Conservation (phyloP, 2,797 vertebrate species). For the Morelia viridis region DNA sequence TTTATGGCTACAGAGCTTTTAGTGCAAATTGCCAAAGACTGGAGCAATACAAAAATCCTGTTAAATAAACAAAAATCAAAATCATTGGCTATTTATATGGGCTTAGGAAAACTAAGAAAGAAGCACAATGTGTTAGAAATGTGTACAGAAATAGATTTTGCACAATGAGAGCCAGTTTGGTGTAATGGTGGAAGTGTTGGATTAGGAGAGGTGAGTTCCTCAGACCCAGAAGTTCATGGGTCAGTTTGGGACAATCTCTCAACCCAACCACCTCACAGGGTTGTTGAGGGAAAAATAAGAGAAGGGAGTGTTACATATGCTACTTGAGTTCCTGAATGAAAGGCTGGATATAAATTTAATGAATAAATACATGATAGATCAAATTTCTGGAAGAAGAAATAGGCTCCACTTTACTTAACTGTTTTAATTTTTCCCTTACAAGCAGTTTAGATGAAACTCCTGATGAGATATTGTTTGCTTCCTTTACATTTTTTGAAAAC, state of each 20-base stretch:
- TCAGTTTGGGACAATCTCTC: no score
- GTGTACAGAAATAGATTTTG: background rate
- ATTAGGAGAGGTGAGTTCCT: background rate
- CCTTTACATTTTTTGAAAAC: background rate
- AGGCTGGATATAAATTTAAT: background rate
- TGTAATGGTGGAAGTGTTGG: background rate
- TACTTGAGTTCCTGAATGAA: background rate
- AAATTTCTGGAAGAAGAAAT: no score
- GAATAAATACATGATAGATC: background rate
- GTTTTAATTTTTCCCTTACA: background rate
- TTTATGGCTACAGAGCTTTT: background rate
- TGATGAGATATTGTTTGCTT: background rate
- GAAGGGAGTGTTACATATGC: no score
- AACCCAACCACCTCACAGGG: background rate
- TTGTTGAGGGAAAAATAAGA: background rate
- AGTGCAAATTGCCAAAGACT: background rate
- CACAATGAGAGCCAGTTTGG: background rate
- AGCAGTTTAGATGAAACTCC: background rate
- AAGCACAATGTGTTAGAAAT: background rate
- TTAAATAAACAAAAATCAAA: background rate
- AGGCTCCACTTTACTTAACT: background rate
- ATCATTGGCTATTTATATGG: background rate
- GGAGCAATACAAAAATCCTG: background rate
- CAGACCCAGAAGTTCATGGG: background rate
- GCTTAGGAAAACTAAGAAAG: background rate